Conservation (phyloP, 2,113 vertebrate genomes). For the Neofelis nebulosa region DNA sequence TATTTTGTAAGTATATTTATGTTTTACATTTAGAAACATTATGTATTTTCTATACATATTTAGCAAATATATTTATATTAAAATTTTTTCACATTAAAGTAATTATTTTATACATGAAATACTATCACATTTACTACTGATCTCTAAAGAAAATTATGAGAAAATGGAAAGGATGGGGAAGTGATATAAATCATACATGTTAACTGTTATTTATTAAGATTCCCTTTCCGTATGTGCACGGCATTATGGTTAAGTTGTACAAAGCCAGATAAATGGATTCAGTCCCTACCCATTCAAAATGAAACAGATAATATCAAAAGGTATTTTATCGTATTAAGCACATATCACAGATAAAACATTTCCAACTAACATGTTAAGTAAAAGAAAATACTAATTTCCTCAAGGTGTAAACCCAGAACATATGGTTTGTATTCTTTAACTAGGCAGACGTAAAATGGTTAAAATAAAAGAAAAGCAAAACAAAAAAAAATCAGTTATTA, state of each 20-base stretch:
- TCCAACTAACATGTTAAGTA: neutral
- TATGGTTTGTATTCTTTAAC: neutral
- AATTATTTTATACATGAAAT: neutral
- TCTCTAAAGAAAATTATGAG: neutral
- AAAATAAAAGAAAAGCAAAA: neutral
- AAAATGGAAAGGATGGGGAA: neutral
- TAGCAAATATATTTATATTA: neutral
- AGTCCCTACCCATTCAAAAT: neutral
- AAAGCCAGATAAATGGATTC: neutral
- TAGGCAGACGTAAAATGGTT: neutral
- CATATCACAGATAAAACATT: neutral
- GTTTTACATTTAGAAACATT: neutral
- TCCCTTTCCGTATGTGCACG: neutral
- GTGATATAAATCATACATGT: neutral
- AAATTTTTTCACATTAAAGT: neutral
- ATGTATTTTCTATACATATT: neutral
- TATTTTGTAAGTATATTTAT: neutral
- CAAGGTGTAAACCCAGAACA: neutral
- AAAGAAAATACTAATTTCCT: slow-evolving; percentile 20
- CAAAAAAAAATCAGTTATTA: neutral
- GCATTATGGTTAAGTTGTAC: neutral
- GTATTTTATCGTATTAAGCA: neutral
- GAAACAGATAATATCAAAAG: neutral
- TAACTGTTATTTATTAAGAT: neutral
- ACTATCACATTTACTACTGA: neutral